These are phyloP conservation scores for Diorhabda sublineata DNA, from an alignment of 1,140 invertebrate genomes.

Conservation along the genomic window DNA sequence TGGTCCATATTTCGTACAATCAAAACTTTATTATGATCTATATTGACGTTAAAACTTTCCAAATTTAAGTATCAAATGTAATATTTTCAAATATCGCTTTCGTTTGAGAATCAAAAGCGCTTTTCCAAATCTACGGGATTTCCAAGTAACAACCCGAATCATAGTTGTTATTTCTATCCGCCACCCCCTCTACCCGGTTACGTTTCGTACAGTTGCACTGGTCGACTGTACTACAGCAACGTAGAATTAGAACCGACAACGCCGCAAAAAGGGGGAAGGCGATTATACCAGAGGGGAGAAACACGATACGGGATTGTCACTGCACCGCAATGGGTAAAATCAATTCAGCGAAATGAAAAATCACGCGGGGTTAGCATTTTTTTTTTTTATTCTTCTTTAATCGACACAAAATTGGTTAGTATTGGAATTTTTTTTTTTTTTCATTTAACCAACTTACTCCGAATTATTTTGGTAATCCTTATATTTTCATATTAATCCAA, in stretches of 20 bases:
- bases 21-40: too few species aligned
- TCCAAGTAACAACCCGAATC: too few species aligned
- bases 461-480: constrained; percentile 12
- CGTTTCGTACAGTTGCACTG: constrained; percentile 23
- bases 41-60: too few species aligned
- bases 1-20: too few species aligned
- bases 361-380: neutral
- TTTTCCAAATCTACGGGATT: too few species aligned
- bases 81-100: too few species aligned
- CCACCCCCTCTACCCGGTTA: neutral
- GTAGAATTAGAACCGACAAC: constrained; percentile 46
- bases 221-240: constrained; percentile 32
- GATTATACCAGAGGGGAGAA: constrained; percentile 26
- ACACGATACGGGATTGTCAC: constrained; percentile 31
- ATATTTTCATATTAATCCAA: constrained; percentile 6
- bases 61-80: too few species aligned
- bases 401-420: constrained; percentile 10
- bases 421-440: constrained; percentile 20
- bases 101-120: too few species aligned
- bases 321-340: constrained; percentile 34
- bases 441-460: constrained; percentile 29
- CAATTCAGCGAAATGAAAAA: constrained; percentile 26
- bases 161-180: neutral
- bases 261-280: constrained; percentile 33
- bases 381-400: neutral